Evolutionary conservation across 2,797 vertebrate species (phyloP), one percentile per base, ranked within the genome.

Genomic region (Protonibea diacanthus): DNA sequence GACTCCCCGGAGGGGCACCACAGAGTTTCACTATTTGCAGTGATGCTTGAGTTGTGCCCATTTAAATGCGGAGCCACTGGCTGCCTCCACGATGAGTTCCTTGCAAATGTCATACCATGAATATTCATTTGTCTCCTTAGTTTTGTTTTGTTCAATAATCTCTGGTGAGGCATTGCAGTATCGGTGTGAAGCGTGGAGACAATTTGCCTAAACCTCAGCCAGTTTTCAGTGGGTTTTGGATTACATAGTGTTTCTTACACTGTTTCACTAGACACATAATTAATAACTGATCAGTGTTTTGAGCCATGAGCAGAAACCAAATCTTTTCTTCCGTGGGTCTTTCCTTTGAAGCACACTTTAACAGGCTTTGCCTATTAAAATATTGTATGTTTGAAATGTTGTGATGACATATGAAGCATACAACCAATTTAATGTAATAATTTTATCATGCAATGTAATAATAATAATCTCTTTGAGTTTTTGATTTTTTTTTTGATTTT

Each of bases 71-170:
- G 72, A 89, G 90, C 91, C 88, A 89, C 74, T 60, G 87, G 84
- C 87, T 76, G 82, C 82, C 61, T 84, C 75, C 75, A 56, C 63
- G 58, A 89, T 88, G 87, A 87, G 92, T 79, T 84, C 72, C 69
- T 75, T 63, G 53, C 73, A 90, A 94, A 92, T 90, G 88, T 86
- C 91, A 91, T 45, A 52, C 60, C 76, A 94, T 93, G 90, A 93
- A 94, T 94, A 95, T 94, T 94, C 88, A 94, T 92, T 82, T 74
- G 58, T 81, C 74, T 86, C 53, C 72, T 76, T 79, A 74, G 82
- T 85, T 89, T 87, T 88, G 88, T 90, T 89, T 88, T 87, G 75
- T 86, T 90, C 84, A 66, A 25, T 90, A 86, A 86, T 91, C 70
- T 86, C 74, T 76, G 72, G 68, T 68, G 85, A 88, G 74, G 80